Percentiles rank a stretch among this genome's conserved stretches.
Evolutionary conservation across 2,888 invertebrate genomes (phyloP).

Genomic region (Mythimna albipuncta): DNA sequence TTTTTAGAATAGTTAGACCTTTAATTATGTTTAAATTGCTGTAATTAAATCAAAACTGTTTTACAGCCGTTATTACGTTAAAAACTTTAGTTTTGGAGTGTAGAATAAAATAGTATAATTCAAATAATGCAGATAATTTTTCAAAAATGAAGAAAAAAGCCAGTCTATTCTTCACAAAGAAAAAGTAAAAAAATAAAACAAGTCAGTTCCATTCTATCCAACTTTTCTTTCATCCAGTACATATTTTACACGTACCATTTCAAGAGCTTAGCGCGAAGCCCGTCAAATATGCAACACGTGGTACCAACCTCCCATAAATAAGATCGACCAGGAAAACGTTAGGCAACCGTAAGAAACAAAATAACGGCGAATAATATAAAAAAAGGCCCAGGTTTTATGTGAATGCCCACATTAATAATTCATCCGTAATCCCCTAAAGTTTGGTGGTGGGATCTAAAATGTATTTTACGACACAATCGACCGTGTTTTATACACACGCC

Average conservation of each 20-base stretch:
- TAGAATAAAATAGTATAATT: background rate
- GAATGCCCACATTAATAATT: slow-evolving; percentile 87
- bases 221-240: slow-evolving; percentile 43
- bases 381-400: slow-evolving; percentile 80
- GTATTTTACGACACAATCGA: slow-evolving; percentile 84
- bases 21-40: slow-evolving; percentile 42
- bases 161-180: background rate
- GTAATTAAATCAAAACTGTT: background rate
- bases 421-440: slow-evolving; percentile 85
- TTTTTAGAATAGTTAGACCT: slow-evolving; percentile 31
- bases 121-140: background rate
- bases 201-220: slow-evolving; percentile 14
- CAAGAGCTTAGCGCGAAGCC: slow-evolving; percentile 51
- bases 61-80: background rate
- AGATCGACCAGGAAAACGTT: slow-evolving; percentile 66
- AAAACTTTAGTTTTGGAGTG: background rate
- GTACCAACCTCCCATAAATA: slow-evolving; percentile 60
- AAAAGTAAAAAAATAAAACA: slow-evolving; percentile 23
- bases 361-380: slow-evolving; percentile 75
- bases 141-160: background rate
- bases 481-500: slow-evolving; percentile 74
- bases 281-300: slow-evolving; percentile 65
- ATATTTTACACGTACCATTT: slow-evolving; percentile 51
- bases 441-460: slow-evolving; percentile 78
- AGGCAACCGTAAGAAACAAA: slow-evolving; percentile 66